Conservation (phyloP, 2,113 vertebrate species). For the Pelobates fuscus region DNA sequence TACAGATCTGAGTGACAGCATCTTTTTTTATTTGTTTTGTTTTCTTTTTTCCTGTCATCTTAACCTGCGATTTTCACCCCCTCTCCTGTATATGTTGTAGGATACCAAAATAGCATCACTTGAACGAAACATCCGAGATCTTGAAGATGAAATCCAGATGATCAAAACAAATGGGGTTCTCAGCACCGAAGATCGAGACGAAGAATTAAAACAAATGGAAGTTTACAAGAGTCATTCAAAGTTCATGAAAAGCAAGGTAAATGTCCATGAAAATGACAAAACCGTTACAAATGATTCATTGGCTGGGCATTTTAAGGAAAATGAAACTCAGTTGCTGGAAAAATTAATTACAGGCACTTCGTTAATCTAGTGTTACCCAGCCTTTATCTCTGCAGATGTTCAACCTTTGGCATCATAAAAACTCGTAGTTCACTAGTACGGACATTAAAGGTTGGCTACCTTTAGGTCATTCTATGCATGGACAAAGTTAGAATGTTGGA, state of each 20-base stretch:
- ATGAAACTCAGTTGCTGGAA: too few relatives aligned
- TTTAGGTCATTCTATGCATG: too few relatives aligned
- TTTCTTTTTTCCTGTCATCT: background rate
- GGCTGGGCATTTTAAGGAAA: background rate
- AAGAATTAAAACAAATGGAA: conserved; percentile 99
- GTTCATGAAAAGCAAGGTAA: conserved; percentile 99
- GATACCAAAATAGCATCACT: conserved; percentile 98
- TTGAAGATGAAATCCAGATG: conserved; percentile 99
- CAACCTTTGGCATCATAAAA: too few relatives aligned
- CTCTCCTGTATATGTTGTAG: conserved; percentile 68
- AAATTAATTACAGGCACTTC: too few relatives aligned
- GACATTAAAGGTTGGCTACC: too few relatives aligned
- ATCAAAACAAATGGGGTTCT: conserved; percentile 94
- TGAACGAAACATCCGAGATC: conserved; percentile 96
- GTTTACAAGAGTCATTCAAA: conserved; percentile 99
- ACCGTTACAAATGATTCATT: background rate
- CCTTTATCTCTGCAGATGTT: too few relatives aligned
- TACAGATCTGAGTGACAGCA: too few relatives aligned
- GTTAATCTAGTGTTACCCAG: too few relatives aligned
- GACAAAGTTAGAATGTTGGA: too few relatives aligned
- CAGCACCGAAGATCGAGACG: conserved; percentile 92
- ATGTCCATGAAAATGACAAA: background rate
- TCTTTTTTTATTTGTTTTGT: conserved; percentile 13
- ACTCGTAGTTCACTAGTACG: too few relatives aligned
- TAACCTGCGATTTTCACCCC: background rate